Evolutionary conservation across 2,888 invertebrate genomes (phyloP).

Genomic region (Himalopsyche anomala): DNA sequence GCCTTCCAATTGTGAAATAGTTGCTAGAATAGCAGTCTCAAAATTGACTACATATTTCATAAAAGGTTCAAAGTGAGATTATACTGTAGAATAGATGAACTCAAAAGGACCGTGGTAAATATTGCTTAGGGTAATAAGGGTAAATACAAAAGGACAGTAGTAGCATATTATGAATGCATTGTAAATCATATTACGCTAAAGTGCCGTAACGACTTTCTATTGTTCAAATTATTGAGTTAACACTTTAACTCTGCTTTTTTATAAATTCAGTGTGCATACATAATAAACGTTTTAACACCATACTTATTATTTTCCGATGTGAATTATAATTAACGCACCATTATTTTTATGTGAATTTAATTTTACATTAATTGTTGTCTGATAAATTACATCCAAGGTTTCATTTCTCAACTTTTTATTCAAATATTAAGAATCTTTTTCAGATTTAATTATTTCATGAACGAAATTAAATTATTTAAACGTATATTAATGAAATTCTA

Average conservation of each 20-base stretch:
- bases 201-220: not conserved
- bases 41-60: not conserved
- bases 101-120: not conserved
- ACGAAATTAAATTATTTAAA: no score
- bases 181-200: conserved; percentile 1
- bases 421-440: no score
- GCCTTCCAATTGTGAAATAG: not conserved
- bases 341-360: no score
- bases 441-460: no score
- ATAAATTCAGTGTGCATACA: not conserved
- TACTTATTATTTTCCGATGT: no score
- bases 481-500: no score
- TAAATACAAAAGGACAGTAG: not conserved
- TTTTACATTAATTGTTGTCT: no score
- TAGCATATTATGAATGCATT: not conserved
- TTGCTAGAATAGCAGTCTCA: not conserved
- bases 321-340: no score
- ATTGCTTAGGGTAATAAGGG: not conserved
- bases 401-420: no score
- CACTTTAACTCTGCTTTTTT: not conserved
- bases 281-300: not conserved
- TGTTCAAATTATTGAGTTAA: conserved; percentile 13
- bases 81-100: not conserved
- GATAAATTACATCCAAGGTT: no score
- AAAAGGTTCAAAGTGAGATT: not conserved